phyloP scores from a whole-genome alignment of 2,888 invertebrate species.

The Cinara cedri region DNA sequence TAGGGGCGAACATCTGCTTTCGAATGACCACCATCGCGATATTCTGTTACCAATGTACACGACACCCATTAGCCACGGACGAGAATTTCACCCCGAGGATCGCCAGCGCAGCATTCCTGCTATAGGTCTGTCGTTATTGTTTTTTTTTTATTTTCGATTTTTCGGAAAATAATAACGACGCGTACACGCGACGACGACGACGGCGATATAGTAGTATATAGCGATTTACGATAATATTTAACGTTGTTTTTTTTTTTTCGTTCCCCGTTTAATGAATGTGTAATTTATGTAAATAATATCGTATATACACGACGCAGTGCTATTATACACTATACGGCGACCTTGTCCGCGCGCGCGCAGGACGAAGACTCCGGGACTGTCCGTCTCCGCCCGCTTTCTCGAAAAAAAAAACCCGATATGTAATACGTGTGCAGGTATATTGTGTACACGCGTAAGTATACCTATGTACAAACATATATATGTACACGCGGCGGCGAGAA shows the following conservation, averaged over 20 bases:
- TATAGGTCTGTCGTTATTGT: neutral
- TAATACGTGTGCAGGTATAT: no score
- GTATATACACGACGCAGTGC: no score
- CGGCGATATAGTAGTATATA: neutral
- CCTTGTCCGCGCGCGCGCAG: slow-evolving; percentile 27
- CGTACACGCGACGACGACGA: no score
- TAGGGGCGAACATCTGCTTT: slow-evolving; percentile 41
- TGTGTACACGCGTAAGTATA: no score
- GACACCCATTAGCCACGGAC: slow-evolving; percentile 1
- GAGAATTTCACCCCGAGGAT: slow-evolving; percentile 13
- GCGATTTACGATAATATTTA: slow-evolving; percentile 6
- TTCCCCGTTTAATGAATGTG: no score
- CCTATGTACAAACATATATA: no score
- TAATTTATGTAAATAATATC: slow-evolving; percentile 39
- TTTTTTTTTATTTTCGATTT: neutral
- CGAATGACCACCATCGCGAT: slow-evolving; percentile 24
- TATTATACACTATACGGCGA: no score
- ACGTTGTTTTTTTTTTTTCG: neutral
- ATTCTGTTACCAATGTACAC: no score
- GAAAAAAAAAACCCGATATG: slow-evolving; percentile 43
- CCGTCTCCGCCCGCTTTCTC: slow-evolving; percentile 22
- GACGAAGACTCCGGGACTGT: no score
- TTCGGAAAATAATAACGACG: neutral
- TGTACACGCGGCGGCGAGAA: no score
- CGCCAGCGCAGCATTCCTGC: no score